These are phyloP conservation scores for Hetaerina americana DNA, from an alignment of 1,140 invertebrate species.

Conservation along the genomic window DNA sequence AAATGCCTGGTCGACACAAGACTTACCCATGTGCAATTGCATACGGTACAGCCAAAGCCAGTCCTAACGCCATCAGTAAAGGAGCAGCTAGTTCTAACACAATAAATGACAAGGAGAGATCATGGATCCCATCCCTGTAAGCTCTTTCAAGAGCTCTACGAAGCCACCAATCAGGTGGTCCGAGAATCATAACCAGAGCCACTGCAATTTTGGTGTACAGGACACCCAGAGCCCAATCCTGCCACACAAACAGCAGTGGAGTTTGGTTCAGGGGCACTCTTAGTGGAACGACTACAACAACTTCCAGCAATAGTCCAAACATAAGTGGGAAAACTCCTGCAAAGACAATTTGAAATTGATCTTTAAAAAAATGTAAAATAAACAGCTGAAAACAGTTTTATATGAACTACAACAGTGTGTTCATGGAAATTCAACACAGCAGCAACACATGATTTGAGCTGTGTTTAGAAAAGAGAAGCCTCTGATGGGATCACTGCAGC, in stretches of 20 bases:
- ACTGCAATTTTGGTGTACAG: constrained; percentile 97
- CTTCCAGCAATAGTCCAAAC: constrained; percentile 80
- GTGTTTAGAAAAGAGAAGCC: no score
- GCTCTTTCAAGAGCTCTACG: constrained; percentile 82
- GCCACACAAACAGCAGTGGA: constrained; percentile 88
- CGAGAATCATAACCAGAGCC: constrained; percentile 69
- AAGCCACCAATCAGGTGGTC: constrained; percentile 93
- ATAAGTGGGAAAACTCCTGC: constrained; percentile 85
- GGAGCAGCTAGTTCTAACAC: constrained; percentile 76
- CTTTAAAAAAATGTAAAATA: no score
- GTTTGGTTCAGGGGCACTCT: constrained; percentile 88
- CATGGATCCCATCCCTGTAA: constrained; percentile 77
- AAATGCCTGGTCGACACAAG: no score
- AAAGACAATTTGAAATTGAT: constrained; percentile 45
- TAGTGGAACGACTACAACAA: constrained; percentile 83
- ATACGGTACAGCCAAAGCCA: constrained; percentile 82
- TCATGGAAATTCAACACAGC: no score
- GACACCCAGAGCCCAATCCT: constrained; percentile 94
- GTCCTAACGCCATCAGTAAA: constrained; percentile 71
- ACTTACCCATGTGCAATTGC: constrained; percentile 34
- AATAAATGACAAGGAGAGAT: constrained; percentile 82
- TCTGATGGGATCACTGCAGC: no score
- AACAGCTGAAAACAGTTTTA: no score
- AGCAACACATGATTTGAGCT: no score
- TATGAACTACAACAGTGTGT: no score